phyloP scores from a whole-genome alignment of 2,797 vertebrate species.

The Hirundo rustica region DNA sequence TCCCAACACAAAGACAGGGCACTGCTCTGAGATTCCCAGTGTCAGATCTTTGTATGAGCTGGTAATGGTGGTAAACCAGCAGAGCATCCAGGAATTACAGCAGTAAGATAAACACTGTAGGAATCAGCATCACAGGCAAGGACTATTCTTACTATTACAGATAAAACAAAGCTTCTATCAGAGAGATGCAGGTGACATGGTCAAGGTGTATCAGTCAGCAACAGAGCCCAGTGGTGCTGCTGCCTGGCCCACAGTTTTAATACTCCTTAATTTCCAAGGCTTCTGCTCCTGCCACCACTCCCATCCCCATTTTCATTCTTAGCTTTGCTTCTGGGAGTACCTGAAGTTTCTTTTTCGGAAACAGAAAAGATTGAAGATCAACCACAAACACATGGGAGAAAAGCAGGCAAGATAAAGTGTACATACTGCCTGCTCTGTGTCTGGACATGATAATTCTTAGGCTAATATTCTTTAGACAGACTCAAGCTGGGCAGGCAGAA shows the following conservation, averaged over 20 bases:
- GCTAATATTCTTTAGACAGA: not conserved
- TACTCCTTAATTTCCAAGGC: not conserved
- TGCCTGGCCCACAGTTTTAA: not conserved
- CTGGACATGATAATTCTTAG: not conserved
- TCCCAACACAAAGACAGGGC: not conserved
- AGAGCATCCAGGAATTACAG: not conserved
- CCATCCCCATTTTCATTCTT: not conserved
- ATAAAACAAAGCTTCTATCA: not conserved
- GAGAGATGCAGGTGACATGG: not conserved
- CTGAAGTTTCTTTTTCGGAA: not conserved
- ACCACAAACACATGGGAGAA: not conserved
- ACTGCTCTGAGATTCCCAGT: not conserved
- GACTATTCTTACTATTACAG: not conserved
- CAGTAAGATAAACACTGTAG: not conserved
- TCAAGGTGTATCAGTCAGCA: not conserved
- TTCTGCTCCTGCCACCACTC: not conserved
- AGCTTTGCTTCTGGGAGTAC: not conserved
- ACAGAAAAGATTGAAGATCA: conserved; percentile 4
- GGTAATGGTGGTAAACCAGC: not conserved
- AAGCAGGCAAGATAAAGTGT: not conserved
- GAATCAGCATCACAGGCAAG: not conserved
- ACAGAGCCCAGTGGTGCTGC: not conserved
- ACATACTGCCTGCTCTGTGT: not conserved
- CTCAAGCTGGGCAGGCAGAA: not conserved
- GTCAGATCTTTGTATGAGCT: not conserved